Base-by-base conservation (phyloP, 2,113 vertebrate species). In the Polyodon spathula region DNA sequence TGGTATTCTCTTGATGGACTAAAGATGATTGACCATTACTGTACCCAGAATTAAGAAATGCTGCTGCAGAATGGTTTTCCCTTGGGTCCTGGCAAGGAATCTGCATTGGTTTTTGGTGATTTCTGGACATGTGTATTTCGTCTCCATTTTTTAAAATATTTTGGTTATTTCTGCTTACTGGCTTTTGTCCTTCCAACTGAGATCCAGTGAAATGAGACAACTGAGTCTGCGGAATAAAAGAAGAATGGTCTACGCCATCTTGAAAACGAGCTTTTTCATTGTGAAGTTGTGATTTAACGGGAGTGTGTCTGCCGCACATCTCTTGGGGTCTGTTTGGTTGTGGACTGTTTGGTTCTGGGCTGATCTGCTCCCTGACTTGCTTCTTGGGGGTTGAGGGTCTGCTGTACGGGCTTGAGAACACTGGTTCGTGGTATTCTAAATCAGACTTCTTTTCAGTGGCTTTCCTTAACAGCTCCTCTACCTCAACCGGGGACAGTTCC, bases 401-500 rank as follows among this genome's bases (percentile, higher is more conserved):
- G 68, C 79, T 84, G 59, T 92, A 97, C 0, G 87, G 80, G 56
- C 85, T 83, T 50, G 95, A 90, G 62, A 88, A 97, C 11, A 97
- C 95, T 1, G 95, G 93, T 53, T 87, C 84, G 0, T 98, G 95
- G 59, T 92, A 97, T 61, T 92, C 87, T 2, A 94, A 89, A 15
- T 92, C 88, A 38, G 83, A 75, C 12, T 84, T 88, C 63, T 84
- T 85, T 65, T 94, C 90, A 0, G 86, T 82, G 37, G 93, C 95
- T 76, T 94, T 90, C 58, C 85, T 79, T 50, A 97, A 76, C 38
- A 99, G 82, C 17, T 95, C 92, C 14, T 98, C 93, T 39, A 95
- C 91, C 50, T 97, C 91, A 1, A 85, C 43, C 5, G 81, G 73
- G 1, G 87, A 92, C 70, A 97, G 85, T 58, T 84, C 85, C 54